A percentile compares a stretch with the other conserved stretches of the same genome.
Evolutionary conservation across 2,797 vertebrate genomes (phyloP).

Genomic region (Bradypodion ventrale): DNA sequence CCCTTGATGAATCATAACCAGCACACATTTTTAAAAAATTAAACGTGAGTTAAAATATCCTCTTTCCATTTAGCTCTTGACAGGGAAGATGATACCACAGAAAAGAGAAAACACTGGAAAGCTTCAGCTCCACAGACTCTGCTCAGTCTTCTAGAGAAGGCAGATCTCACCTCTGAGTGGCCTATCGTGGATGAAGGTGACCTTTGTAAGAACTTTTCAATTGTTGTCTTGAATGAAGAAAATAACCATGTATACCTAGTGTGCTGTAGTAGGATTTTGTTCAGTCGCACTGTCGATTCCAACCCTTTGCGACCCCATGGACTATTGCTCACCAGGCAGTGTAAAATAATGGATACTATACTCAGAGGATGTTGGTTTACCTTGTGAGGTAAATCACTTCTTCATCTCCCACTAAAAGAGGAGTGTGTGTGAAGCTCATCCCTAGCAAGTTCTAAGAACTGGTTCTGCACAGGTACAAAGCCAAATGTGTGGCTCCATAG

Average conservation of each 20-base stretch:
- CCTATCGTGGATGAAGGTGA: slow-evolving; percentile 64
- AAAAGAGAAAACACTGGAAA: slow-evolving; percentile 77
- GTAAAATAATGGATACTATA: too few relatives aligned
- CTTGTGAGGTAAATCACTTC: too few relatives aligned
- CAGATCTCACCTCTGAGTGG: slow-evolving; percentile 63
- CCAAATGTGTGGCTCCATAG: too few relatives aligned
- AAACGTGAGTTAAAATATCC: neutral
- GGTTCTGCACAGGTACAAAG: too few relatives aligned
- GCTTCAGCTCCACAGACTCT: slow-evolving; percentile 72
- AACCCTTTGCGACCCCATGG: too few relatives aligned
- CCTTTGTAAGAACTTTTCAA: slow-evolving; percentile 27
- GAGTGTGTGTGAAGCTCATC: too few relatives aligned
- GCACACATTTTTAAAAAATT: neutral
- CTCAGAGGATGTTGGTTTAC: too few relatives aligned
- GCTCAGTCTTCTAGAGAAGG: slow-evolving; percentile 74
- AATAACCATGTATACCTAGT: neutral
- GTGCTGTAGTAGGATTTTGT: too few relatives aligned
- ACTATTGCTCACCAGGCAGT: too few relatives aligned
- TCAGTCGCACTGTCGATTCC: too few relatives aligned
- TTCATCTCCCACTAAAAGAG: too few relatives aligned
- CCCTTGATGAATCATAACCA: neutral
- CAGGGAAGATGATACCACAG: slow-evolving; percentile 3
- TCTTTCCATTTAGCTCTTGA: slow-evolving; percentile 27
- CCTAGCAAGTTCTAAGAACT: too few relatives aligned
- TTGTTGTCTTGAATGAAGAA: slow-evolving; percentile 9